Percentiles rank a stretch among this genome's conserved stretches.
phyloP scores from a whole-genome alignment of 1,140 invertebrate genomes.

The Sinonovacula constricta region DNA sequence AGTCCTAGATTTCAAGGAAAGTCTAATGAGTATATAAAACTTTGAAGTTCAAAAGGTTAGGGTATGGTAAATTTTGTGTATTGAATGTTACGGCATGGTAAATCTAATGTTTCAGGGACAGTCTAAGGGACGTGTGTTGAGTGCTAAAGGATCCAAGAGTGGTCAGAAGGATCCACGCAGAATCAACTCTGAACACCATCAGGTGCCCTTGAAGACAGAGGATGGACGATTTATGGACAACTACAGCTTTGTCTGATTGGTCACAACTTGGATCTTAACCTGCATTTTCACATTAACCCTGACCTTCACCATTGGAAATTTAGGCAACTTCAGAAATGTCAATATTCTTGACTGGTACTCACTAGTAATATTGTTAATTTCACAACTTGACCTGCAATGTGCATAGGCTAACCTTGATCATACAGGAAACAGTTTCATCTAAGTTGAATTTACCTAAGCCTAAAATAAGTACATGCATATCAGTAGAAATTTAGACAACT shows the following conservation, averaged over 20 bases:
- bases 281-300: no score
- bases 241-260: constrained; percentile 47
- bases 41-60: background rate
- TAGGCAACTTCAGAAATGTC: no score
- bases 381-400: no score
- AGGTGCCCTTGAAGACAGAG: constrained; percentile 11
- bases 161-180: background rate
- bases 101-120: constrained; percentile 46
- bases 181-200: background rate
- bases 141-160: constrained; percentile 9
- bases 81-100: background rate
- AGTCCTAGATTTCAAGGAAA: background rate
- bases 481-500: no score
- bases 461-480: no score
- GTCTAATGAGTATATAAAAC: background rate
- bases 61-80: background rate
- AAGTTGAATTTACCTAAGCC: no score
- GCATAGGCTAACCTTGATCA: no score
- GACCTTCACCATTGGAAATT: no score
- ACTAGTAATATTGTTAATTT: no score
- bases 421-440: no score
- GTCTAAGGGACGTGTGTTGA: constrained; percentile 22
- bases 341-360: no score
- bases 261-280: no score
- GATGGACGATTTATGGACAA: constrained; percentile 44